Percentiles rank a stretch among this genome's conserved stretches.
Conservation (phyloP, 2,888 invertebrate genomes). For the Melanotus villosus region DNA sequence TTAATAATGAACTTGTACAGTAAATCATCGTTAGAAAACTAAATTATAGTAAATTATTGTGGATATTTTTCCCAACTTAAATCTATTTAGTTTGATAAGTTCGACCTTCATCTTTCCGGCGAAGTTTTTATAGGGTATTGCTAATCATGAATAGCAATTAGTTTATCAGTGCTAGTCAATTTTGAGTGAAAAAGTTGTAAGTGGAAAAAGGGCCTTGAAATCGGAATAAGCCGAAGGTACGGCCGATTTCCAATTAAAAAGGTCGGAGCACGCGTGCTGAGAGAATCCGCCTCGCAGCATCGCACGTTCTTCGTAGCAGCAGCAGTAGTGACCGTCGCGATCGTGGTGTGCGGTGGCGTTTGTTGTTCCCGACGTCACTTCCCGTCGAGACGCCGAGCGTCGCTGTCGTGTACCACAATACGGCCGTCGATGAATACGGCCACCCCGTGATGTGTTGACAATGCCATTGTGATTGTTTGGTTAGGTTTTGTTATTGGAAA, state of each 20-base stretch:
- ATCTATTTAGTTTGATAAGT: no score
- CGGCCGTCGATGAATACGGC: constrained; percentile 46
- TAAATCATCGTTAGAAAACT: no score
- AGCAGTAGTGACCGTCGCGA: constrained; percentile 45
- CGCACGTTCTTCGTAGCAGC: constrained; percentile 37
- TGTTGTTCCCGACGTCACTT: constrained; percentile 43
- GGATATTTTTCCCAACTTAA: no score
- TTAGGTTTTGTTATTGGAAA: constrained; percentile 53
- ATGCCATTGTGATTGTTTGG: constrained; percentile 57
- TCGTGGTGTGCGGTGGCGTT: constrained; percentile 42
- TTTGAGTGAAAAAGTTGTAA: background rate
- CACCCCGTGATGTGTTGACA: constrained; percentile 54
- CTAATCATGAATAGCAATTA: no score
- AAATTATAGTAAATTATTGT: no score
- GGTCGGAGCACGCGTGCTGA: constrained; percentile 46
- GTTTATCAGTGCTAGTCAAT: background rate
- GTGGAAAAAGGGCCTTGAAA: constrained; percentile 23
- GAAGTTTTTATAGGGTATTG: no score
- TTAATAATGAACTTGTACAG: no score
- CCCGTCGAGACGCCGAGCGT: constrained; percentile 51
- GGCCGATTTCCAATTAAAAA: constrained; percentile 48
- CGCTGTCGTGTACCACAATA: constrained; percentile 45
- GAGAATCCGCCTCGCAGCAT: constrained; percentile 38
- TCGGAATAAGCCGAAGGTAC: constrained; percentile 46
- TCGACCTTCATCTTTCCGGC: no score